These are phyloP conservation scores for Aurelia sp. DNA, from an alignment of 30 jellyfish, hydroid and myxozoan genomes.

Conservation along the genomic window DNA sequence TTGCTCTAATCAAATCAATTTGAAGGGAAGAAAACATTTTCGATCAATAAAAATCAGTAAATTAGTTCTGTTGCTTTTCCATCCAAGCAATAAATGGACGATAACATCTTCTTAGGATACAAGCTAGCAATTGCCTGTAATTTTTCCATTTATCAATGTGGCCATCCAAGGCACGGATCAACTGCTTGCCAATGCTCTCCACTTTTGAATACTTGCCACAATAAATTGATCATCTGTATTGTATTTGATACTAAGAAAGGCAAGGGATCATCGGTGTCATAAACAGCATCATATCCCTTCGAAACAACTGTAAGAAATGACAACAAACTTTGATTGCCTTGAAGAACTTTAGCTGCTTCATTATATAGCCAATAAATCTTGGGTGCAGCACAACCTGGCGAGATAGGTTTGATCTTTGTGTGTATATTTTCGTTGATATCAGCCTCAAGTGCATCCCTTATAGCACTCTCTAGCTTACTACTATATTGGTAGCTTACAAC, in stretches of 20 bases:
- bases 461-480: not conserved
- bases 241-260: slow-evolving; percentile 16
- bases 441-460: not conserved
- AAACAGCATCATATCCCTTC: slow-evolving; percentile 31
- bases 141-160: not conserved
- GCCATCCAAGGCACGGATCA: not conserved
- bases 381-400: not conserved
- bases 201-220: not conserved
- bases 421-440: not conserved
- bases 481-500: slow-evolving; percentile 2
- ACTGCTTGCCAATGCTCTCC: not conserved
- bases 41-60: too few species aligned
- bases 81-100: too few species aligned
- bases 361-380: slow-evolving; percentile 1
- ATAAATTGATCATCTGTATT: not conserved
- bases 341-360: not conserved
- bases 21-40: too few species aligned
- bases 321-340: not conserved
- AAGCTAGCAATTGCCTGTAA: too few species aligned
- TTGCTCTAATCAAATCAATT: too few species aligned
- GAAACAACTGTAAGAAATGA: not conserved
- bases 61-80: too few species aligned
- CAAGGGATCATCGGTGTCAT: slow-evolving; percentile 11
- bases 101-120: too few species aligned
- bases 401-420: not conserved